Base-by-base conservation (phyloP, 2,797 vertebrate species). In the Valencia hispanica region DNA sequence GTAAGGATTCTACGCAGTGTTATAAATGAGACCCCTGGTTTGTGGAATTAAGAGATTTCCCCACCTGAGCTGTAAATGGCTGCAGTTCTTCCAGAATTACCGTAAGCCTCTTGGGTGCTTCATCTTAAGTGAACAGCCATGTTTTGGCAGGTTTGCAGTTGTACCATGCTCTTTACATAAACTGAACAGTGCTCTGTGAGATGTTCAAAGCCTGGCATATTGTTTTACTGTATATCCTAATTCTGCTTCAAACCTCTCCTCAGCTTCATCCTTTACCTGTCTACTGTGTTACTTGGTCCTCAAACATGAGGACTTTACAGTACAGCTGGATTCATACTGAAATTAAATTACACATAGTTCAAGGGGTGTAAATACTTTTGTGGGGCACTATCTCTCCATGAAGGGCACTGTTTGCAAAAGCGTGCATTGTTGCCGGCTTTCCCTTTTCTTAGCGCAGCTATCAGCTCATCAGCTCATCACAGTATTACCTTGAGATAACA, bases 391-490 rank as follows among this genome's bases (percentile, higher is more conserved):
- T 18, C 14, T 68, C 12, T 45, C 17, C 15, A 45, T 25, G 41
- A 45, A 27, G 65, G 12, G 12, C 25, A 43, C n/a, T 45, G 65
- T 27, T 43, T 65, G 32, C 41, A 68, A 68, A 66, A 68, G 25
- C 25, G 0, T 68, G 39, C 14, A 15, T 43, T 68, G 25, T 68
- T 45, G 39, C 22, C 6, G 14, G 25, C 41, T 45, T 45, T 27
- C 15, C 14, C 18, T 65, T 36, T 65, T 45, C 25, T 43, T 68
- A 45, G 65, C n/a, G 12, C 2, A 43, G 39, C 65, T 68, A 80
- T 83, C 81, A 75, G 74, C 84, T 87, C 76, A 86, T 89, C 85
- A 83, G 74, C 77, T 72, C 10, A 0, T n/a, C 41, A 9, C 14
- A 9, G 65, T 45, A 45, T 68, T 45, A 68, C 25, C 25, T 45